These are phyloP conservation scores for Tetrao urogallus DNA, from an alignment of 2,113 vertebrate species.

Conservation along the genomic window DNA sequence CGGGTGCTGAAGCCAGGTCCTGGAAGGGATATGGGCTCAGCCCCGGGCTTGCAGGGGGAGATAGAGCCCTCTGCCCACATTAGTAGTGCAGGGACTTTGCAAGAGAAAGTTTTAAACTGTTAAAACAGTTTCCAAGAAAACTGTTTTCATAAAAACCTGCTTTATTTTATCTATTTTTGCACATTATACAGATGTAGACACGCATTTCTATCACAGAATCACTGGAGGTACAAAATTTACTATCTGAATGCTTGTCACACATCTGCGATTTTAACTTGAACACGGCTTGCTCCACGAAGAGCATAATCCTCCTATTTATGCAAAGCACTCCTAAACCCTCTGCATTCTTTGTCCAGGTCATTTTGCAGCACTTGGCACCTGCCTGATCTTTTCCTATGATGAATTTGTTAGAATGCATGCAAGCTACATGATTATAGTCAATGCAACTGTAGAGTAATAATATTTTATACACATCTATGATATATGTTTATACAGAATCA, in stretches of 20 bases:
- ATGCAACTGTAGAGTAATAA: rapidly evolving
- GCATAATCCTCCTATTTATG: too few species aligned
- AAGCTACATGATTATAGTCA: background rate
- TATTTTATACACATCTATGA: background rate
- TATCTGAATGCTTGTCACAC: background rate
- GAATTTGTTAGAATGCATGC: background rate
- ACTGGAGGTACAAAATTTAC: background rate
- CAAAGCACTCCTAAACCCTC: background rate
- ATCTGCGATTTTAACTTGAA: background rate
- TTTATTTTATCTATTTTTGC: background rate
- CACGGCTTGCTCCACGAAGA: background rate
- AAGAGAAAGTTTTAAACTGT: background rate
- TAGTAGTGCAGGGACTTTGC: background rate
- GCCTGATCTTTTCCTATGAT: background rate
- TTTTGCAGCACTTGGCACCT: rapidly evolving
- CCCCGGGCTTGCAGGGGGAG: background rate
- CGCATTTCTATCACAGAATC: background rate
- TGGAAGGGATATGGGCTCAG: background rate
- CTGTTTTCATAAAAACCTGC: background rate
- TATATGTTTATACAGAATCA: too few species aligned
- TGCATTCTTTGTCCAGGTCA: rapidly evolving
- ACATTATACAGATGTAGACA: background rate
- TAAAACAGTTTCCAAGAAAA: background rate
- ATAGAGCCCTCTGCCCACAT: too few species aligned
- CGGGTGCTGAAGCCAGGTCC: background rate